Conservation (phyloP, 2,888 invertebrate species). For the Rhaphigaster nebulosa region DNA sequence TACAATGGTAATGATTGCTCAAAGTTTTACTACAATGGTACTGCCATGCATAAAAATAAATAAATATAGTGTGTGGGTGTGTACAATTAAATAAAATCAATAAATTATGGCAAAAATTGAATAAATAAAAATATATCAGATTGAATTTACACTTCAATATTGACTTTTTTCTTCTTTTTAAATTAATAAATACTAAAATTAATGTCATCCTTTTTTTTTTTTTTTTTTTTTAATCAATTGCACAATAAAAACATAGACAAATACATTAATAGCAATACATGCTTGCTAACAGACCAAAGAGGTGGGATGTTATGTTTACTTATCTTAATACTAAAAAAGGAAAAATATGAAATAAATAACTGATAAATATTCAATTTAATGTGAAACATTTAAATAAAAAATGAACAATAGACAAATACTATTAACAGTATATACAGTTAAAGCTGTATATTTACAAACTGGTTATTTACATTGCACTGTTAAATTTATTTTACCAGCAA, state of each 20-base stretch:
- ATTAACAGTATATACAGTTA: slow-evolving; percentile 53
- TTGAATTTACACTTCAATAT: slow-evolving; percentile 6
- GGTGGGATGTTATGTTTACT: slow-evolving; percentile 30
- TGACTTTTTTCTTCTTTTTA: neutral
- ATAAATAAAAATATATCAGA: neutral
- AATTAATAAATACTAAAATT: slow-evolving; percentile 48
- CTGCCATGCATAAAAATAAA: slow-evolving; percentile 1
- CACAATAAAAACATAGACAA: slow-evolving; percentile 51
- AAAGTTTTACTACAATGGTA: neutral
- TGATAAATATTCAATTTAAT: slow-evolving; percentile 27
- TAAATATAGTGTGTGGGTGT: neutral
- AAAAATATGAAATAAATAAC: slow-evolving; percentile 38
- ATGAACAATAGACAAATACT: slow-evolving; percentile 21
- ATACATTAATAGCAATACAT: slow-evolving; percentile 37
- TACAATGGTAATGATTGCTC: neutral
- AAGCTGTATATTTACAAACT: slow-evolving; percentile 49
- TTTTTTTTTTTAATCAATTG: slow-evolving; percentile 52
- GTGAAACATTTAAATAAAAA: slow-evolving; percentile 8
- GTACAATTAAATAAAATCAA: neutral
- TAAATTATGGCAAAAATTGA: slow-evolving; percentile 11
- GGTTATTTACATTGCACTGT: slow-evolving; percentile 40
- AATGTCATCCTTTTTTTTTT: slow-evolving; percentile 41
- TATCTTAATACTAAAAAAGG: slow-evolving; percentile 49
- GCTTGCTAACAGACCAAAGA: slow-evolving; percentile 26
- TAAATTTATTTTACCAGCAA: slow-evolving; percentile 31